Conservation (phyloP, 2,888 invertebrate genomes). For the Melanophora roralis region DNA sequence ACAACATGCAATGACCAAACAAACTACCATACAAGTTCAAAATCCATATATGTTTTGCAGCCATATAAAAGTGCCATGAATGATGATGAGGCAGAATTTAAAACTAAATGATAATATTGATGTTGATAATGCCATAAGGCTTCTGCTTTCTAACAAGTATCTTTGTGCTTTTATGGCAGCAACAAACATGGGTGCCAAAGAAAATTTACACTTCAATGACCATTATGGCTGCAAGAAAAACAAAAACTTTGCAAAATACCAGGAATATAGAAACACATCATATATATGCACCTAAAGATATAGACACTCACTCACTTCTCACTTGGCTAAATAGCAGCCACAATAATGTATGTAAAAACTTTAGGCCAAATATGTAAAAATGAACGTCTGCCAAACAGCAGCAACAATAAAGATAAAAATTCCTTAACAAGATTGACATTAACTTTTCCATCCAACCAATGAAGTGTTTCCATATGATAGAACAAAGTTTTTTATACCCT, state of each 20-base stretch:
- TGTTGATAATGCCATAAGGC: constrained; percentile 44
- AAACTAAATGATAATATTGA: constrained; percentile 27
- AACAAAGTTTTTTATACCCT: constrained; percentile 27
- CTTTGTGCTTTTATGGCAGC: constrained; percentile 1
- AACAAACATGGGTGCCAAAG: constrained; percentile 48
- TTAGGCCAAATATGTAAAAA: constrained; percentile 23
- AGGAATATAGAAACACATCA: background rate
- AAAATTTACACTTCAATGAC: constrained; percentile 60
- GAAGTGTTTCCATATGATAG: constrained; percentile 30
- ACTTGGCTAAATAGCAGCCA: background rate
- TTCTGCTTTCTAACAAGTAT: constrained; percentile 11
- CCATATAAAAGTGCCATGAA: constrained; percentile 46
- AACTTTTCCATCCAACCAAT: constrained; percentile 40
- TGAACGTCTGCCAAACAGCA: constrained; percentile 5
- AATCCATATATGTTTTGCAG: constrained; percentile 31
- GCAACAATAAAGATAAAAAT: constrained; percentile 34
- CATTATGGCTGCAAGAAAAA: constrained; percentile 47
- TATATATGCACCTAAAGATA: background rate
- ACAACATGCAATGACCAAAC: constrained; percentile 50
- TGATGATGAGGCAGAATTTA: constrained; percentile 43
- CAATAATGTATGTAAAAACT: background rate
- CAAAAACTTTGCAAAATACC: background rate
- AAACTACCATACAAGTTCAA: constrained; percentile 31
- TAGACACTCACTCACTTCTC: background rate
- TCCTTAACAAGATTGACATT: constrained; percentile 46